phyloP scores from a whole-genome alignment of 1,140 invertebrate species.

The Melitaea cinxia region DNA sequence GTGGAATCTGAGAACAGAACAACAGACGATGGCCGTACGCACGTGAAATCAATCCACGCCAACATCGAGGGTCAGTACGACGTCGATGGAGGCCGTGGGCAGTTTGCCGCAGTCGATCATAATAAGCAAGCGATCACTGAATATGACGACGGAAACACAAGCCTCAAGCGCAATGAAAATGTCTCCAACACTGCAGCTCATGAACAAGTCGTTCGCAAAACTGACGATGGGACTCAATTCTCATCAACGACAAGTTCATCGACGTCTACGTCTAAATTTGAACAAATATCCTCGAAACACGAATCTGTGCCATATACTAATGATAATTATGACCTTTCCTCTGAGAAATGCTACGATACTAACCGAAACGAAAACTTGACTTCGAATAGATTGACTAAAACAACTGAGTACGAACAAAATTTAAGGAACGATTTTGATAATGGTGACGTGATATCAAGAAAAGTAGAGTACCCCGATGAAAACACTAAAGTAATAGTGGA shows the following conservation, averaged over 20 bases:
- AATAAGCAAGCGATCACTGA: slow-evolving; percentile 82
- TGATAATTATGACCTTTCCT: slow-evolving; percentile 49
- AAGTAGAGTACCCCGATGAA: slow-evolving; percentile 83
- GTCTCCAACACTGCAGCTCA: slow-evolving; percentile 82
- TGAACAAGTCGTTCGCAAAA: slow-evolving; percentile 83
- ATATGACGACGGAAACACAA: slow-evolving; percentile 85
- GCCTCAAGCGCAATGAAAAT: slow-evolving; percentile 82
- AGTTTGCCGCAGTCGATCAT: slow-evolving; percentile 83
- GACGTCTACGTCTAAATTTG: slow-evolving; percentile 71
- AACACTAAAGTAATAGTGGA: slow-evolving; percentile 85
- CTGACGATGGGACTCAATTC: slow-evolving; percentile 75
- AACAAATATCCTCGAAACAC: slow-evolving; percentile 64
- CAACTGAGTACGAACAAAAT: slow-evolving; percentile 53
- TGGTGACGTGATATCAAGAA: slow-evolving; percentile 80
- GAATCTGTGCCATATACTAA: slow-evolving; percentile 64
- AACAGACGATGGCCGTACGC: slow-evolving; percentile 75
- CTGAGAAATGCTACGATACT: slow-evolving; percentile 45
- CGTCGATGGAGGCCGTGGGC: slow-evolving; percentile 83
- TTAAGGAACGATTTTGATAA: slow-evolving; percentile 51
- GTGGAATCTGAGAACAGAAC: slow-evolving; percentile 74
- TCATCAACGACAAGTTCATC: slow-evolving; percentile 76
- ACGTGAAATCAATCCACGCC: slow-evolving; percentile 66
- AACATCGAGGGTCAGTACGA: slow-evolving; percentile 82
- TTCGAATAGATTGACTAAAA: slow-evolving; percentile 45
- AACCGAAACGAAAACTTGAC: slow-evolving; percentile 51